Evolutionary conservation across 2,888 invertebrate species (phyloP).

Genomic region (Cephus sareptanus): DNA sequence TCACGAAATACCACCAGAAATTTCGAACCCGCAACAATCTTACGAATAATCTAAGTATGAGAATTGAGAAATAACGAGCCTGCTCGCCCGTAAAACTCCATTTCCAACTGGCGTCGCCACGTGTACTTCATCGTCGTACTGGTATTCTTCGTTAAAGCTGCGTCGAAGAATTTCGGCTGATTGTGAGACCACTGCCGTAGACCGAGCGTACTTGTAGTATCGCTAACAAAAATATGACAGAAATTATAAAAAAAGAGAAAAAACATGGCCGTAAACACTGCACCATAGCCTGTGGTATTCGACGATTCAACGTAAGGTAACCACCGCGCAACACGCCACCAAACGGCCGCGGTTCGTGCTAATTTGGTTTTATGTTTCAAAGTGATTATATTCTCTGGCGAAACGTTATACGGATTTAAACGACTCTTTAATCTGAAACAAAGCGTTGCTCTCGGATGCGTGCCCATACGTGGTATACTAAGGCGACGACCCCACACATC

Average conservation of each 20-base stretch:
- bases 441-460: constrained; percentile 37
- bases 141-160: not conserved
- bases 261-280: constrained; percentile 8
- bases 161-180: not conserved
- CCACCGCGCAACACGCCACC: constrained; percentile 18
- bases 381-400: constrained; percentile 48
- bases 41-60: not conserved
- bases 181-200: not conserved
- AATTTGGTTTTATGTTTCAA: constrained; percentile 56
- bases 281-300: constrained; percentile 11
- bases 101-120: not conserved
- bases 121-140: not conserved
- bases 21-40: not conserved
- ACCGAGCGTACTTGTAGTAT: constrained; percentile 3
- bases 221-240: constrained; percentile 23
- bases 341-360: constrained; percentile 31
- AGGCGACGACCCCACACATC: constrained; percentile 49
- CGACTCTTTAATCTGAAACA: constrained; percentile 53
- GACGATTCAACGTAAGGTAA: constrained; percentile 21
- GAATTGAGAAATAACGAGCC: not conserved
- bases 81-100: not conserved
- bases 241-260: constrained; percentile 30
- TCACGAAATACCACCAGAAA: not conserved
- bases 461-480: constrained; percentile 19
- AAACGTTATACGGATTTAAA: constrained; percentile 50